Percentiles rank a stretch among this genome's conserved stretches.
These are phyloP conservation scores for Chalcosyrphus nemorum DNA, from an alignment of 2,888 invertebrate species.

Conservation along the genomic window DNA sequence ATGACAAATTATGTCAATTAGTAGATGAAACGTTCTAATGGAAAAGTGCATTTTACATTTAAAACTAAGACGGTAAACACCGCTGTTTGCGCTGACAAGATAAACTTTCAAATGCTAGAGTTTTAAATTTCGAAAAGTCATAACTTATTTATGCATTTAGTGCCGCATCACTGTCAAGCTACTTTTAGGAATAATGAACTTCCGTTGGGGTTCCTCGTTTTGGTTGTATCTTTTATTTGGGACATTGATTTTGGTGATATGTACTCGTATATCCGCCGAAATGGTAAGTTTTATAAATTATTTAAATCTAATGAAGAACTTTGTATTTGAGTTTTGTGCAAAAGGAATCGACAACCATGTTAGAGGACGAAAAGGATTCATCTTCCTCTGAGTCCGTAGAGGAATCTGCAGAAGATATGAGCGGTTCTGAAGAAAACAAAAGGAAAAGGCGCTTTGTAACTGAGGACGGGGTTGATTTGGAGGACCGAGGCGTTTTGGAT, in stretches of 20 bases:
- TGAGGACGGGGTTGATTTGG: background rate
- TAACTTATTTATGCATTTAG: background rate
- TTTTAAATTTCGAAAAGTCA: too few relatives aligned
- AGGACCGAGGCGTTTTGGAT: background rate
- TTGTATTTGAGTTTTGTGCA: background rate
- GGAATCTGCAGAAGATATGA: background rate
- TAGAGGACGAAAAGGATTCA: background rate
- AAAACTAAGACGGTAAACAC: background rate
- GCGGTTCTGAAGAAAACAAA: background rate
- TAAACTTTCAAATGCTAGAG: too few relatives aligned
- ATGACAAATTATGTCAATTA: background rate
- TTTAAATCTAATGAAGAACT: background rate
- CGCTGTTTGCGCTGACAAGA: too few relatives aligned
- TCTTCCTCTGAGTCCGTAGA: constrained; percentile 7
- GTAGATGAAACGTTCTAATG: background rate
- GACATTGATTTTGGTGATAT: background rate
- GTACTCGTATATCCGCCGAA: background rate
- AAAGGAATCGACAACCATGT: background rate
- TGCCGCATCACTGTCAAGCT: background rate
- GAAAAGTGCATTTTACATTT: background rate
- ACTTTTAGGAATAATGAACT: background rate
- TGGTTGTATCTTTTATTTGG: background rate
- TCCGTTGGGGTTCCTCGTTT: background rate
- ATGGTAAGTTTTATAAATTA: background rate
- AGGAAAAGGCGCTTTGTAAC: background rate